phyloP scores from a whole-genome alignment of 2,888 invertebrate species.

The Gymnoscelis rufifasciata region DNA sequence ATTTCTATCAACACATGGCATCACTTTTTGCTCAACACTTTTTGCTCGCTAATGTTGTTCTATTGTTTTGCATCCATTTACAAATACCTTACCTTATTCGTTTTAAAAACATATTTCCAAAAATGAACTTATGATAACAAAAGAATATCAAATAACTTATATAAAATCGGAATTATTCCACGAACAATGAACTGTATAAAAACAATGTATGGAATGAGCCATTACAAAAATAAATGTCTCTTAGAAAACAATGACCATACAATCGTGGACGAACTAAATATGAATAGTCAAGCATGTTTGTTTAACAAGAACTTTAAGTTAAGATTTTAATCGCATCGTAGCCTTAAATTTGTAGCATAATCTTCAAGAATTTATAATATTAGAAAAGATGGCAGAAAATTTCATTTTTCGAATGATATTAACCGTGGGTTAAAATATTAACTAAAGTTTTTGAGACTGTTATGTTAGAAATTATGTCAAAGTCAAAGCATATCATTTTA shows the following conservation, averaged over 20 bases:
- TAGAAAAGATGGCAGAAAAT: no score
- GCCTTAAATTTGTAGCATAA: no score
- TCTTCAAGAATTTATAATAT: no score
- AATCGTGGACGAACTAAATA: constrained; percentile 29
- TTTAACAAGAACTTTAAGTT: no score
- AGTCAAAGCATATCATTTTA: no score
- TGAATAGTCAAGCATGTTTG: background rate
- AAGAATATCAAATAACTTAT: background rate
- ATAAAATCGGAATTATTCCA: constrained; percentile 26
- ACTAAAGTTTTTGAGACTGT: no score
- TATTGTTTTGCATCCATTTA: constrained; percentile 32
- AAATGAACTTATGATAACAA: background rate
- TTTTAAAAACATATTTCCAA: background rate
- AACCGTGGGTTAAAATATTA: no score
- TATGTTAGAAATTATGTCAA: no score
- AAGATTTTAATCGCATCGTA: no score
- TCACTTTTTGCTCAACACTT: constrained; percentile 43
- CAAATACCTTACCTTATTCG: background rate
- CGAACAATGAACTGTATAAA: constrained; percentile 27
- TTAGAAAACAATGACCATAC: constrained; percentile 66
- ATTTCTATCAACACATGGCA: constrained; percentile 58
- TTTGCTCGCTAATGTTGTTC: constrained; percentile 37
- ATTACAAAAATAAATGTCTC: constrained; percentile 57
- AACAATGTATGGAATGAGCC: constrained; percentile 45
- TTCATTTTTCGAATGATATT: no score